Evolutionary conservation across 2,113 vertebrate species (phyloP).

Genomic region (Pluvialis apricaria): DNA sequence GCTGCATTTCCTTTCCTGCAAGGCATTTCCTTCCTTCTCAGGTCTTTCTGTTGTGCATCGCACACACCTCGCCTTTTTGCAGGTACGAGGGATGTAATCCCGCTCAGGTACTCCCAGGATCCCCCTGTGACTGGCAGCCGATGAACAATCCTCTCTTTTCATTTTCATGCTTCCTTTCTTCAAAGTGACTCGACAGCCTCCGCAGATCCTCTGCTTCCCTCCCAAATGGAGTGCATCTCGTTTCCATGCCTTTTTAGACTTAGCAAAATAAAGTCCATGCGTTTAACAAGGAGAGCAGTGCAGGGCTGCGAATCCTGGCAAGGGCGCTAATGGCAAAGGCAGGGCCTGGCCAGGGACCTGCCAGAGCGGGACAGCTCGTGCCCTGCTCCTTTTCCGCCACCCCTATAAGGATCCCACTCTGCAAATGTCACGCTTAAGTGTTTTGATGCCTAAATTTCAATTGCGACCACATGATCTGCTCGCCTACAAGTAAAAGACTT

Average conservation of each 20-base stretch:
- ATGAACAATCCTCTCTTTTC: not conserved
- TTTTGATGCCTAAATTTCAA: not conserved
- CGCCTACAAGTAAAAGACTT: not conserved
- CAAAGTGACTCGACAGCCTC: conserved; percentile 22
- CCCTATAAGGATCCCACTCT: not conserved
- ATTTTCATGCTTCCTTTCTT: conserved; percentile 10
- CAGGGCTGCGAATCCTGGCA: not conserved
- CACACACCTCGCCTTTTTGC: accelerated
- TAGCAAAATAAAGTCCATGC: not conserved
- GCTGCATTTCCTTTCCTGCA: not conserved
- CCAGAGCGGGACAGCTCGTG: not conserved
- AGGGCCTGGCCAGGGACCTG: not conserved
- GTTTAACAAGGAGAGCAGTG: not conserved
- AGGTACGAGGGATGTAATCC: not conserved
- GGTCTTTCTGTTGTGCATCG: not conserved
- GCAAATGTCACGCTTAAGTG: not conserved
- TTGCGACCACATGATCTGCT: not conserved
- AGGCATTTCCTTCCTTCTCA: not conserved
- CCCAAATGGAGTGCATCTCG: not conserved
- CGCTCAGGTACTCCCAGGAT: not conserved
- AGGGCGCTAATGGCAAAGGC: not conserved
- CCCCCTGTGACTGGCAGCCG: not conserved
- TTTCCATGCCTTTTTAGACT: conserved; percentile 15
- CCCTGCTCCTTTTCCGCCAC: not conserved
- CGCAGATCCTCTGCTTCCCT: not conserved